Percentiles rank a stretch among this genome's conserved stretches.
These are phyloP conservation scores for Eledona agricola DNA, from an alignment of 2,888 invertebrate species.

Conservation along the genomic window DNA sequence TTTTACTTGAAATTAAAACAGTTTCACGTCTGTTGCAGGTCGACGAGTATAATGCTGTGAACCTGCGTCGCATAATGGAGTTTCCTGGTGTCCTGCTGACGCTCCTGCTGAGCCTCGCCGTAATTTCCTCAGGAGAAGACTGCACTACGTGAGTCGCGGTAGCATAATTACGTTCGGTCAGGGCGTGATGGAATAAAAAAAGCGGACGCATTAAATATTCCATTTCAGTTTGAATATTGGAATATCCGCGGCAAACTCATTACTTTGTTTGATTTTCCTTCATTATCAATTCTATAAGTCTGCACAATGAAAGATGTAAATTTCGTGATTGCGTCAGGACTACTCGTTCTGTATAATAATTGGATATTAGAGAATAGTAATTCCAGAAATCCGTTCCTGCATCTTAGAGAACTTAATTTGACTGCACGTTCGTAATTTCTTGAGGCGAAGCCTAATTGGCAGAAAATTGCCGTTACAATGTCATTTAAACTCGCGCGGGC, in stretches of 20 bases:
- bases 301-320: conserved; percentile 52
- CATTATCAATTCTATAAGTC: conserved; percentile 49
- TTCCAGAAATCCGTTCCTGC: conserved; percentile 25
- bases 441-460: conserved; percentile 12
- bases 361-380: conserved; percentile 44
- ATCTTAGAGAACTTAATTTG: conserved; percentile 18
- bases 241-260: conserved; percentile 38
- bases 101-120: conserved; percentile 48
- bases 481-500: background rate
- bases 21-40: conserved; percentile 34
- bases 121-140: conserved; percentile 50
- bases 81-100: conserved; percentile 46
- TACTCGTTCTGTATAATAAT: conserved; percentile 44
- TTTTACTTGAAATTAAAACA: conserved; percentile 6
- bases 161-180: conserved; percentile 9
- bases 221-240: conserved; percentile 41
- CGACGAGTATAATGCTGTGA: conserved; percentile 38
- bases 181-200: conserved; percentile 6
- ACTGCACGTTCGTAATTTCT: conserved; percentile 20
- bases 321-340: conserved; percentile 46
- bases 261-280: conserved; percentile 48
- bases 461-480: conserved; percentile 29
- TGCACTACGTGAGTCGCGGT: conserved; percentile 54
- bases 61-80: conserved; percentile 46
- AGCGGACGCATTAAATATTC: conserved; percentile 35